Percentiles rank a stretch among this genome's conserved stretches.
Evolutionary conservation across 2,113 vertebrate species (phyloP).

Genomic region (Oreotrochilus melanogaster): DNA sequence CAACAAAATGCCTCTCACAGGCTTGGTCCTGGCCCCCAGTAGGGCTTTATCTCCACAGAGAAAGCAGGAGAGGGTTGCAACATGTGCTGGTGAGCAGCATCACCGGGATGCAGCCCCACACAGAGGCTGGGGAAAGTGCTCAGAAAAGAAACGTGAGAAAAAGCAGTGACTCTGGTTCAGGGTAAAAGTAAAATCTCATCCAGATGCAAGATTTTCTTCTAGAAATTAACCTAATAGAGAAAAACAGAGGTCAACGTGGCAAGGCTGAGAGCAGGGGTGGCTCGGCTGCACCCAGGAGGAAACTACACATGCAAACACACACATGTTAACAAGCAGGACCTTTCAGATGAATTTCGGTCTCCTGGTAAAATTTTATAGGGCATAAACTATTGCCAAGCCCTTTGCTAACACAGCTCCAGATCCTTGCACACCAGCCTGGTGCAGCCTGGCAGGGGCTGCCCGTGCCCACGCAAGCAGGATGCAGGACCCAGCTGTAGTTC

Average conservation of each 20-base stretch:
- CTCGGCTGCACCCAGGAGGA: background rate
- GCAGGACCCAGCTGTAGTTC: fast-evolving
- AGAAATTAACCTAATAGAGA: background rate
- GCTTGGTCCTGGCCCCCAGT: background rate
- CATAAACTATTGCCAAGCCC: fast-evolving
- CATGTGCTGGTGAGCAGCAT: background rate
- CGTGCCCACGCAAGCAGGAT: fast-evolving
- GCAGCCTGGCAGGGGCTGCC: background rate
- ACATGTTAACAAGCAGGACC: background rate
- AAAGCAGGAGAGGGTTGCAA: background rate
- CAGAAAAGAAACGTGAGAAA: fast-evolving
- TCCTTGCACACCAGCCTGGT: background rate
- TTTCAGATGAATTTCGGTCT: background rate
- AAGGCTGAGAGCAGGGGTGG: background rate
- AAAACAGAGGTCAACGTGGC: background rate
- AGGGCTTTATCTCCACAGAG: background rate
- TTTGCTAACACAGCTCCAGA: background rate
- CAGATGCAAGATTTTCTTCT: background rate
- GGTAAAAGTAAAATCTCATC: background rate
- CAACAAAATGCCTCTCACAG: background rate
- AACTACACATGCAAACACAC: fast-evolving
- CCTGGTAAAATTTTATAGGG: background rate
- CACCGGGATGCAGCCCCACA: background rate
- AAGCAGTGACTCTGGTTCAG: fast-evolving
- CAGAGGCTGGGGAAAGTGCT: fast-evolving